Evolutionary conservation across 2,113 vertebrate species (phyloP), one percentile per base, ranked within the genome.

Genomic region (Prolemur simus): DNA sequence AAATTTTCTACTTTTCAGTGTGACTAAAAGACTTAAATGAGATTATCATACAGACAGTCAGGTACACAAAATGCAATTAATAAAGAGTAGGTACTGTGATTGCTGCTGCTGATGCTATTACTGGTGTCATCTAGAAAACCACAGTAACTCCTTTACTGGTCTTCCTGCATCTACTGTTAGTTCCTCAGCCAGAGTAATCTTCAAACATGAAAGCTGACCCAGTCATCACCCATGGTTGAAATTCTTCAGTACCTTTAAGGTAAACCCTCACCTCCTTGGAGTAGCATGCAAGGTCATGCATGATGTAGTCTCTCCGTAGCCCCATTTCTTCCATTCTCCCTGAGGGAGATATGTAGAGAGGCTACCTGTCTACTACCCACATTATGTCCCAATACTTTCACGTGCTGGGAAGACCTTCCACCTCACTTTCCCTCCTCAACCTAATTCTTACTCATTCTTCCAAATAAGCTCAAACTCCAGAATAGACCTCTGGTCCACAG

Each of bases 51-150:
- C 14, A 66, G 34, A 93, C 12, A 81, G n/a, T 49, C 39, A 45
- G 23, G 54, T 47, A 42, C 17, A 54, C 45, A 80, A 74, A 94
- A 84, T 74, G 12, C n/a, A 90, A 58, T 45, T 23, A 88, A 45
- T 60, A 68, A 92, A 56, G 27, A 58, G 3, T 39, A 66, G 42
- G 87, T 42, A 47, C 29, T 83, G 12, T 64, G 47, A 77, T 83
- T 52, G 23, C 76, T 73, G 14, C 15, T 29, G 7, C 34, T 85
- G 14, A 47, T 92, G 12, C 45, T 52, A 23, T 66, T 56, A 78
- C 63, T 94, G 52, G 6, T 90, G 64, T 94, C 25, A 87, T 54
- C 47, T 52, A 78, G 68, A 87, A 96, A 94, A 74, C 39, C 64
- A 0, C 2, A 49, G 5, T 42, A 63, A 45, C 8, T 4, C 13